Conservation (phyloP, 2,113 vertebrate species). For the Ginglymostoma cirratum region DNA sequence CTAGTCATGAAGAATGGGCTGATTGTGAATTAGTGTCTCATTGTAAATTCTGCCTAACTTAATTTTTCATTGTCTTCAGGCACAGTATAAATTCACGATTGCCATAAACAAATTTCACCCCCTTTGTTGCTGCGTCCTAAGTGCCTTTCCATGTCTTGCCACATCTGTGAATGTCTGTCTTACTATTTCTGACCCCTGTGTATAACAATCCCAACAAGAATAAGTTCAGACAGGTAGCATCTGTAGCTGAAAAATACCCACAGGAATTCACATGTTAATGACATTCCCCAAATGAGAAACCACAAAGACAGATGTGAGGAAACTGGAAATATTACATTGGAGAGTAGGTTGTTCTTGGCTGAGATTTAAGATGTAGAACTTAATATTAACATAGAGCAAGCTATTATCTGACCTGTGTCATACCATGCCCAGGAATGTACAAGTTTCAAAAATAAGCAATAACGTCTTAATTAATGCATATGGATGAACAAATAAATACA, state of each 20-base stretch:
- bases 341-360: background rate
- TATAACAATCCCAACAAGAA: background rate
- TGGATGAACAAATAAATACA: background rate
- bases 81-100: background rate
- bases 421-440: background rate
- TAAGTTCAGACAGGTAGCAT: conserved; percentile 12
- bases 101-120: background rate
- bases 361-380: background rate
- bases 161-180: background rate
- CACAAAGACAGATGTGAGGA: background rate
- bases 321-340: background rate
- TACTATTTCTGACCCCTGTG: background rate
- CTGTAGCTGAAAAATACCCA: conserved; percentile 12
- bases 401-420: background rate
- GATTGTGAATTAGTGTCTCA: background rate
- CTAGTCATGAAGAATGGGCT: background rate
- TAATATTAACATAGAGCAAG: background rate
- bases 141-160: background rate
- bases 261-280: conserved; percentile 8
- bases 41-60: background rate
- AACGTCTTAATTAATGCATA: background rate
- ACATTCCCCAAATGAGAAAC: background rate
- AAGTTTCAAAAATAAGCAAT: background rate
- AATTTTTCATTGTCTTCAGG: background rate
- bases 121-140: background rate